Evolutionary conservation across 1,140 invertebrate species (phyloP).

Genomic region (Aricia agestis): DNA sequence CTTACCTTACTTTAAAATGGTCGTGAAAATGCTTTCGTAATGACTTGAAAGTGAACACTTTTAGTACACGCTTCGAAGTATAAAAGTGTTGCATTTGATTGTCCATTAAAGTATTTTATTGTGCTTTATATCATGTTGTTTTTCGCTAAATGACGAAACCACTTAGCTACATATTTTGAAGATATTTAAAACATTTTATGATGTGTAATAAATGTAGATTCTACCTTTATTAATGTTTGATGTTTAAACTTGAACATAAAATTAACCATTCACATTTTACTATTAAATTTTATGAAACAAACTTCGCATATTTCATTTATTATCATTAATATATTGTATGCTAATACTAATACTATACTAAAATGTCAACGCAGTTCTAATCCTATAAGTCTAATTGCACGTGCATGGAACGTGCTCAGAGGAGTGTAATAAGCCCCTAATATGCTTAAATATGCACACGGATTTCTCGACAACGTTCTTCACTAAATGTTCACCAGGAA

Average conservation of each 20-base stretch:
- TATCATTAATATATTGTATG: too few relatives aligned
- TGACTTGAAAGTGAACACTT: background rate
- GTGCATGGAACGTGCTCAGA: background rate
- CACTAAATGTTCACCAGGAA: background rate
- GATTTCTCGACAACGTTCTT: background rate
- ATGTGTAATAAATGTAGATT: too few relatives aligned
- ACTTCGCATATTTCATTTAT: too few relatives aligned
- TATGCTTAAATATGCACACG: background rate
- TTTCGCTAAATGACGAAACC: background rate
- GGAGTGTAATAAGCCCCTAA: background rate
- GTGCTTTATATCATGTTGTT: background rate
- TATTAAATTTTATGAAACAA: too few relatives aligned
- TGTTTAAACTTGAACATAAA: too few relatives aligned
- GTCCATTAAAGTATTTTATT: conserved; percentile 3
- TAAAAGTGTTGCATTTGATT: background rate
- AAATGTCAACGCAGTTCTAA: too few relatives aligned
- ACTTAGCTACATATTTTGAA: background rate
- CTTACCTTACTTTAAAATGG: background rate
- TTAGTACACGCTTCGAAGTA: background rate
- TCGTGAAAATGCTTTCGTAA: background rate
- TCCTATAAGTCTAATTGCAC: background rate
- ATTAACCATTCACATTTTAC: too few relatives aligned
- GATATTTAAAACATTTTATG: background rate
- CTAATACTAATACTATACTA: too few relatives aligned
- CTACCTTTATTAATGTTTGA: too few relatives aligned